Conservation (phyloP, 2,888 invertebrate species). For the Pollenia griseotomentosa region DNA sequence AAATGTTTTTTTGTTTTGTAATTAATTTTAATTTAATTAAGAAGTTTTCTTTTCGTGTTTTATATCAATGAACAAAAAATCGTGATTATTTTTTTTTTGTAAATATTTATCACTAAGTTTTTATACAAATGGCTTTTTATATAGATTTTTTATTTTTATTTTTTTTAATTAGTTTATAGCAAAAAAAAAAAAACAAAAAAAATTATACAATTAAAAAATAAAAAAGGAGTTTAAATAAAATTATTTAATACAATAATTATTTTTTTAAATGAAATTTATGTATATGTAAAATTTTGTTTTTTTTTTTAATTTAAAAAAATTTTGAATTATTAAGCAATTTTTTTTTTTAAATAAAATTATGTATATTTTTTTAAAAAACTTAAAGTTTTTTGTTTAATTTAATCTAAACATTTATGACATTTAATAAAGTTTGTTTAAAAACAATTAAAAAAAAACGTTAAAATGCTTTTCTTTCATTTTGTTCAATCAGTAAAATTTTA, state of each 20-base stretch:
- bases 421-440: slow-evolving; percentile 43
- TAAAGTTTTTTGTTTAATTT: slow-evolving; percentile 60
- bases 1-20: slow-evolving; percentile 33
- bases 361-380: slow-evolving; percentile 55
- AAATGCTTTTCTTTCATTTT: slow-evolving; percentile 61
- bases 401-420: slow-evolving; percentile 62
- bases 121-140: slow-evolving; percentile 83
- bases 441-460: slow-evolving; percentile 58
- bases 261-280: neutral
- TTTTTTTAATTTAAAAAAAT: neutral
- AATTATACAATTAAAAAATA: slow-evolving; percentile 74
- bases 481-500: slow-evolving; percentile 17
- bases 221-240: slow-evolving; percentile 17
- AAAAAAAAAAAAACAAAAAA: slow-evolving; percentile 32
- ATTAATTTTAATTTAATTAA: slow-evolving; percentile 48
- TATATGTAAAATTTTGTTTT: neutral
- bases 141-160: slow-evolving; percentile 57
- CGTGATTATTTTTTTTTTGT: slow-evolving; percentile 65
- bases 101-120: slow-evolving; percentile 82
- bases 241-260: slow-evolving; percentile 28
- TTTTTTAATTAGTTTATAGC: slow-evolving; percentile 35
- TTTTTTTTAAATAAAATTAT: slow-evolving; percentile 42
- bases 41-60: slow-evolving; percentile 47
- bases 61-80: slow-evolving; percentile 64
- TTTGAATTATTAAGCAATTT: slow-evolving; percentile 11